A percentile compares a stretch with the other conserved stretches of the same genome.
These are phyloP conservation scores for Gryon sp. DNA, from an alignment of 1,140 invertebrate species.

Conservation along the genomic window DNA sequence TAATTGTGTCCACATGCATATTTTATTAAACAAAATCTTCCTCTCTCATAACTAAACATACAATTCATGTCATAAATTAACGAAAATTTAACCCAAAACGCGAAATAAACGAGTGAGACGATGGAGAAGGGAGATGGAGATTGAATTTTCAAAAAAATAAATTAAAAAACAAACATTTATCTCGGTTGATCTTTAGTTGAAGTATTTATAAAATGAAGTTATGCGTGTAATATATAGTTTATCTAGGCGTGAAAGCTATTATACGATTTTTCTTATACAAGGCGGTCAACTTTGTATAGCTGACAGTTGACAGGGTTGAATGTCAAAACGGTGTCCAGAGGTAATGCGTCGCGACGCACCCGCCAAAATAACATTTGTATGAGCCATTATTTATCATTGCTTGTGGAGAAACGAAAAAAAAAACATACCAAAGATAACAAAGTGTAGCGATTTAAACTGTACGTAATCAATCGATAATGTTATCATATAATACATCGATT, in stretches of 20 bases:
- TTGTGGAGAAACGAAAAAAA: conserved; percentile 53
- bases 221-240: conserved; percentile 54
- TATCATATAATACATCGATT: conserved; percentile 60
- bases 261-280: neutral
- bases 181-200: conserved; percentile 3
- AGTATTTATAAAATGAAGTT: conserved; percentile 21
- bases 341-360: conserved; percentile 58
- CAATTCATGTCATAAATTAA: too few relatives aligned
- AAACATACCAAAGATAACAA: too few relatives aligned
- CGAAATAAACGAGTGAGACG: too few relatives aligned
- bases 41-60: too few relatives aligned
- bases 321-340: conserved; percentile 48
- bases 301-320: conserved; percentile 27
- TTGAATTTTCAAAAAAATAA: too few relatives aligned
- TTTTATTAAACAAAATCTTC: too few relatives aligned
- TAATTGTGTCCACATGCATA: too few relatives aligned
- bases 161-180: too few relatives aligned
- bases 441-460: conserved; percentile 53
- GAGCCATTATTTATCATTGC: conserved; percentile 63
- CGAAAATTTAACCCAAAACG: too few relatives aligned
- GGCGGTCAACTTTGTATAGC: conserved; percentile 39
- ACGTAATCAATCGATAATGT: conserved; percentile 59
- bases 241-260: conserved; percentile 35
- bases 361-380: conserved; percentile 57
- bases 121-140: too few relatives aligned